Percentiles rank a stretch among this genome's conserved stretches.
Conservation (phyloP, 2,888 invertebrate genomes). For the Luperina testacea region DNA sequence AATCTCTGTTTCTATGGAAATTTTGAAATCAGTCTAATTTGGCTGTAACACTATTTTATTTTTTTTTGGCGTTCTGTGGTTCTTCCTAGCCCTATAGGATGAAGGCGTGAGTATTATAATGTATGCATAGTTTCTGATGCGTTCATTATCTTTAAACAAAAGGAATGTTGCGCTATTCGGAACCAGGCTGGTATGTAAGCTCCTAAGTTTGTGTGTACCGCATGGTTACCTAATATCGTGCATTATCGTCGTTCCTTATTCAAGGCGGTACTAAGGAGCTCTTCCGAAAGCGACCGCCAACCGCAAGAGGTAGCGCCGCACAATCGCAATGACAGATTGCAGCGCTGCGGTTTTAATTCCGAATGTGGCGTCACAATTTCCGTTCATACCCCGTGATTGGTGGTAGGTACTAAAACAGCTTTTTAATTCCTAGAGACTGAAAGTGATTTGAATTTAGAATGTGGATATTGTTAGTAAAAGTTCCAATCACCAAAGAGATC, state of each 20-base stretch:
- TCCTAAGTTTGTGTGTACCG: background rate
- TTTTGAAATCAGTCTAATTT: too few relatives aligned
- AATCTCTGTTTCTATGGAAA: too few relatives aligned
- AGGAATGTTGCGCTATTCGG: background rate
- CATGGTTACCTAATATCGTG: constrained; percentile 3
- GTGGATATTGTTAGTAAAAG: too few relatives aligned
- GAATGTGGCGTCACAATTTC: background rate
- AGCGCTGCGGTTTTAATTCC: background rate
- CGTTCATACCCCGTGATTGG: background rate
- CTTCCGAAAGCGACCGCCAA: background rate
- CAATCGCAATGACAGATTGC: background rate
- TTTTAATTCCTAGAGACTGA: too few relatives aligned
- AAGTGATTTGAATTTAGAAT: too few relatives aligned
- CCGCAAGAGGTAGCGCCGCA: background rate
- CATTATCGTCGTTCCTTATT: background rate
- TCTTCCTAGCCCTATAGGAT: background rate
- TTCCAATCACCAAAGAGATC: too few relatives aligned
- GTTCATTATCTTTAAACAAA: background rate
- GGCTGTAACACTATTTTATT: too few relatives aligned
- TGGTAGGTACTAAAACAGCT: too few relatives aligned
- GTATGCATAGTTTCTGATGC: background rate
- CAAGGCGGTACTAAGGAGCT: constrained; percentile 2
- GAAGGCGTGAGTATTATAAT: background rate
- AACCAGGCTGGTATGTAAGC: background rate
- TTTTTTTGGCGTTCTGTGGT: background rate